phyloP scores from a whole-genome alignment of 2,888 invertebrate species.

The Agriopis leucophaearia region DNA sequence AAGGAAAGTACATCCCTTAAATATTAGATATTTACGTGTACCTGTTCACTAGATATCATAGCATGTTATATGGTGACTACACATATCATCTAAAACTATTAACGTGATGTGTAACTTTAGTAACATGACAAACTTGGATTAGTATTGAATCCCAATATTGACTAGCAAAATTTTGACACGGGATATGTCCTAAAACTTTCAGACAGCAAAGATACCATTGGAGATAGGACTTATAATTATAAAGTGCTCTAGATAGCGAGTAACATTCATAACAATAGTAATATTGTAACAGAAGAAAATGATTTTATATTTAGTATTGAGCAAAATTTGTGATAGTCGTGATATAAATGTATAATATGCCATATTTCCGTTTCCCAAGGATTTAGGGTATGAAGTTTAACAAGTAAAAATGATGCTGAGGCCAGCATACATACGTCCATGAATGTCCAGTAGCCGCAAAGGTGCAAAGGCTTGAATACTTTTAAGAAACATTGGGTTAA shows the following conservation, averaged over 20 bases:
- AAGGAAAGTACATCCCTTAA: slow-evolving; percentile 24
- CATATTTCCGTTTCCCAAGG: too few relatives aligned
- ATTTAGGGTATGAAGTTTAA: too few relatives aligned
- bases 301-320: not conserved
- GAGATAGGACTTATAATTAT: slow-evolving; percentile 3
- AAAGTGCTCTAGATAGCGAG: slow-evolving; percentile 12
- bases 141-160: slow-evolving; percentile 18
- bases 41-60: slow-evolving; percentile 18
- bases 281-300: not conserved
- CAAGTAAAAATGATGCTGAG: too few relatives aligned
- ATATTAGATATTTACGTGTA: slow-evolving; percentile 35
- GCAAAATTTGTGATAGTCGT: too few relatives aligned
- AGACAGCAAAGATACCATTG: slow-evolving; percentile 8
- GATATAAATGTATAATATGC: too few relatives aligned
- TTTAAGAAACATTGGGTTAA: too few relatives aligned
- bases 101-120: slow-evolving; percentile 15
- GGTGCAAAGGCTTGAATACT: too few relatives aligned
- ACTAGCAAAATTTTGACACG: slow-evolving; percentile 8
- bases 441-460: too few relatives aligned
- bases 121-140: slow-evolving; percentile 12
- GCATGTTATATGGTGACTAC: slow-evolving; percentile 8
- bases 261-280: slow-evolving; percentile 11
- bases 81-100: slow-evolving; percentile 20
- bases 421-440: too few relatives aligned
- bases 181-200: slow-evolving; percentile 6